Percentiles rank a stretch among this genome's conserved stretches.
Evolutionary conservation across 1,140 invertebrate genomes (phyloP).

Genomic region (Neodiprion fabricii): DNA sequence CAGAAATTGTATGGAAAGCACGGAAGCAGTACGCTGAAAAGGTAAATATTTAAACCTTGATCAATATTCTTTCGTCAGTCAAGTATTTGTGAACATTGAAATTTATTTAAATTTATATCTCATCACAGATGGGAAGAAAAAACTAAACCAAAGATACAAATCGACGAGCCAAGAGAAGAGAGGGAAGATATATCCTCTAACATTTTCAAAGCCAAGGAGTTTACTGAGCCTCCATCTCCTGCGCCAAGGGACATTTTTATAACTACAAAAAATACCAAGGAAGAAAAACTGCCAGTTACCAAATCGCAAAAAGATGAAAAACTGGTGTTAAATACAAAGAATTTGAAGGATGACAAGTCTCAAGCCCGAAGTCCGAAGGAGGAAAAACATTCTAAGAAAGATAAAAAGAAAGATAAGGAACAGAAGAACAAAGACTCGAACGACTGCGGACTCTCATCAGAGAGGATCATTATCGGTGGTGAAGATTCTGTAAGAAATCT

Average conservation of each 20-base stretch:
- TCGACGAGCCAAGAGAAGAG: conserved; percentile 47
- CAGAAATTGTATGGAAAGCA: conserved; percentile 78
- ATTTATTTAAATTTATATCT: too few species aligned
- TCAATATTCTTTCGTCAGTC: conserved; percentile 13
- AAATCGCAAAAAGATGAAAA: background rate
- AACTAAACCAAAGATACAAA: conserved; percentile 45
- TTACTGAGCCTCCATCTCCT: conserved; percentile 30
- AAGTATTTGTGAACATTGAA: background rate
- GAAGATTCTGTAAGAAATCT: conserved; percentile 70
- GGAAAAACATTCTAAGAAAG: conserved; percentile 47
- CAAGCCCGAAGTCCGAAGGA: conserved; percentile 44
- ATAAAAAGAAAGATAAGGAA: conserved; percentile 53
- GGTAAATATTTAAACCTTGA: conserved; percentile 34
- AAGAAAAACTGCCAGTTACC: background rate
- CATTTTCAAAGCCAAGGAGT: conserved; percentile 32
- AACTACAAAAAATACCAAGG: background rate
- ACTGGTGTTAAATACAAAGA: conserved; percentile 18
- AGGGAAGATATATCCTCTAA: conserved; percentile 42
- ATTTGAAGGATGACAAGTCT: conserved; percentile 43
- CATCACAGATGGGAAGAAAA: conserved; percentile 51
- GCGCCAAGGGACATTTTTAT: conserved; percentile 28
- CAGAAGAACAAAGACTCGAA: conserved; percentile 48
- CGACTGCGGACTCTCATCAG: conserved; percentile 55
- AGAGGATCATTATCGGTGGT: conserved; percentile 83
- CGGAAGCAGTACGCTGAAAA: conserved; percentile 49